Base-by-base conservation (phyloP, 1,140 invertebrate genomes). In the Melipona quadrifasciata region DNA sequence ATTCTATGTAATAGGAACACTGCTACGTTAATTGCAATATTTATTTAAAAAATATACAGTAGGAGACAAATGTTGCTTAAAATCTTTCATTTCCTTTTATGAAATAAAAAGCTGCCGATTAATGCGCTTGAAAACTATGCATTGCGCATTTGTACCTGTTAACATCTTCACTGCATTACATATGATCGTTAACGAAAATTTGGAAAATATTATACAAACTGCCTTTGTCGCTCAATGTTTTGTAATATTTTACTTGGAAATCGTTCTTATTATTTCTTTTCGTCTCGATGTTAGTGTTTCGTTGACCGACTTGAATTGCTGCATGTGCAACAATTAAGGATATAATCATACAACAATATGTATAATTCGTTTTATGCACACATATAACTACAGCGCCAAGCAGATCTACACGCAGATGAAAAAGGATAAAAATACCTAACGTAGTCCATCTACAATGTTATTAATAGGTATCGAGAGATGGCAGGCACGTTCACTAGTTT, bases 381-480 rank as follows among this genome's bases (percentile, higher is more conserved):
- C 34, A 68, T 68, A 58, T 47, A n/a, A 31, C 31, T 31, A 31
- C 31, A 47, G 47, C 12, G 47, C 47, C 39, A 61, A 61, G 8
- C 12, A 4, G 12, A n/a, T 61, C 1, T 6, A 61, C n/a, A 61
- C 12, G 55, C 5, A 55, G 51, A 55, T 55, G 19, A 74, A 74
- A 24, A n/a, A 2, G 19, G 27, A 27, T 14, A 16, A 55, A n/a
- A n/a, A n/a, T n/a, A 55, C 10, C 10, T 11, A 16, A 27, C 39
- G 14, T 51, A 11, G 6, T n/a, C 16, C 16, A 76, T n/a, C 10
- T 68, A 34, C 12, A 47, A n/a, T 21, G 19, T 4, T 83, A 27
- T 57, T 21, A 19, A 55, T 19, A 79, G 8, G 14, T n/a, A 34
- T 47, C 80, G 53, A 76, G 31, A 82, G 72, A 82, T 82, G 80